Evolutionary conservation across 2,888 invertebrate species (phyloP).

Genomic region (Cryptocheilus praepositus): DNA sequence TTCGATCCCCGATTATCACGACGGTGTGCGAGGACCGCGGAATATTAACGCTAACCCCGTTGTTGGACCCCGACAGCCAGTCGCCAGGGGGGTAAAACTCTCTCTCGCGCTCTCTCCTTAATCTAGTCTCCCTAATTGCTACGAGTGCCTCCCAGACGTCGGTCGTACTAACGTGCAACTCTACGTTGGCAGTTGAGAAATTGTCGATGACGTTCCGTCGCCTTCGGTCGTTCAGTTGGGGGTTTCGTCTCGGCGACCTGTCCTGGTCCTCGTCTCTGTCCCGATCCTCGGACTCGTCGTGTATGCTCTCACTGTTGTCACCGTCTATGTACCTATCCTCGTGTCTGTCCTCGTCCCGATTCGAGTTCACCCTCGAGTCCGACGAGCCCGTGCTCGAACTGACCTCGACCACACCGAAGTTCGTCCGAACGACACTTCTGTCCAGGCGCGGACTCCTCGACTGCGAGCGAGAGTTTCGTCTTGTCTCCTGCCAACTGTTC

Average conservation of each 20-base stretch:
- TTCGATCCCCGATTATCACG: slow-evolving; percentile 70
- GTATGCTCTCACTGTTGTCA: slow-evolving; percentile 36
- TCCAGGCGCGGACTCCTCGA: slow-evolving; percentile 51
- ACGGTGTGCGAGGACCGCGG: slow-evolving; percentile 68
- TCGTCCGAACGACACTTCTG: slow-evolving; percentile 51
- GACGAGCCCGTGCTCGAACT: slow-evolving; percentile 43
- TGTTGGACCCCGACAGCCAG: slow-evolving; percentile 55
- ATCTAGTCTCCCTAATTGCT: slow-evolving; percentile 80
- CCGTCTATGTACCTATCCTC: slow-evolving; percentile 45
- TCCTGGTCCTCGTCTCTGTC: slow-evolving; percentile 49
- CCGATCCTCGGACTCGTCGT: slow-evolving; percentile 50
- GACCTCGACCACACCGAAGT: slow-evolving; percentile 57
- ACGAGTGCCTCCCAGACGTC: slow-evolving; percentile 84
- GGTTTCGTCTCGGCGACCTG: slow-evolving; percentile 48
- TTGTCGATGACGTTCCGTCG: slow-evolving; percentile 62
- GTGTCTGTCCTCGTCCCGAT: slow-evolving; percentile 41
- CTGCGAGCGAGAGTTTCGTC: slow-evolving; percentile 52
- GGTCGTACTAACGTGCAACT: slow-evolving; percentile 74
- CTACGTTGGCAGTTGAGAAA: slow-evolving; percentile 68
- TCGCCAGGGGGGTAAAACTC: slow-evolving; percentile 49
- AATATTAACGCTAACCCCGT: slow-evolving; percentile 61
- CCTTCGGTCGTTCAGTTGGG: slow-evolving; percentile 57
- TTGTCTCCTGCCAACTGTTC: slow-evolving; percentile 58
- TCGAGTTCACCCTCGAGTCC: slow-evolving; percentile 39
- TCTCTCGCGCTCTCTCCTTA: slow-evolving; percentile 77